These are phyloP conservation scores for Tricholauxania praeusta DNA, from an alignment of 2,888 invertebrate genomes.

Conservation along the genomic window DNA sequence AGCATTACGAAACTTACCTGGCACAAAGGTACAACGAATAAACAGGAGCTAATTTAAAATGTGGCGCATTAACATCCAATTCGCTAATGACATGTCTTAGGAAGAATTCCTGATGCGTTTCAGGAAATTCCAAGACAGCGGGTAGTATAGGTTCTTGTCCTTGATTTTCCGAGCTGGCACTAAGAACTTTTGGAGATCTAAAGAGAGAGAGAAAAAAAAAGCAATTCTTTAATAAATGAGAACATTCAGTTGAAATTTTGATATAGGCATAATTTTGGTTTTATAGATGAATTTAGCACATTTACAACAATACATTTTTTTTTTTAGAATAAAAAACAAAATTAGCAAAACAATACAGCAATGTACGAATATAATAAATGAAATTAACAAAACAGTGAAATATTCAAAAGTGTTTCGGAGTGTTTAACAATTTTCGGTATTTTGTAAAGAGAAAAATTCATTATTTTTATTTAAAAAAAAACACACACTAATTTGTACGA, in stretches of 20 bases:
- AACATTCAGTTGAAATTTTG: conserved; percentile 18
- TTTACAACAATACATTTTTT: not conserved
- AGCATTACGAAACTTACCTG: conserved; percentile 69
- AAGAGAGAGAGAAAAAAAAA: conserved; percentile 14
- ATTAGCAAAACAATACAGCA: conserved; percentile 13
- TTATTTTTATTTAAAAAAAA: not conserved
- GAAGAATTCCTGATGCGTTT: conserved; percentile 94
- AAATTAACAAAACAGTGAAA: conserved; percentile 6
- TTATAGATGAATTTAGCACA: conserved; percentile 23
- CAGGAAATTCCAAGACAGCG: conserved; percentile 93
- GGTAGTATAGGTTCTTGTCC: conserved; percentile 93
- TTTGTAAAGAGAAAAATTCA: not conserved
- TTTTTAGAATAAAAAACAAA: conserved; percentile 21
- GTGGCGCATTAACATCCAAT: conserved; percentile 87
- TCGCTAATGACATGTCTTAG: conserved; percentile 88
- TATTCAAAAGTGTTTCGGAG: conserved; percentile 28
- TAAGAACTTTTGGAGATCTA: conserved; percentile 63
- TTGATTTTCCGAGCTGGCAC: conserved; percentile 67
- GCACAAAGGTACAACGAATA: conserved; percentile 96
- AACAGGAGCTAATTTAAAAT: conserved; percentile 96
- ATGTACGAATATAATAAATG: not conserved
- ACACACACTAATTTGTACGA: not conserved
- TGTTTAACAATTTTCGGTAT: not conserved
- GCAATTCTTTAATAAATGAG: conserved; percentile 1
- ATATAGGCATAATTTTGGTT: conserved; percentile 30